Base-by-base conservation (phyloP, 2,888 invertebrate species). In the Drosophila mimica region DNA sequence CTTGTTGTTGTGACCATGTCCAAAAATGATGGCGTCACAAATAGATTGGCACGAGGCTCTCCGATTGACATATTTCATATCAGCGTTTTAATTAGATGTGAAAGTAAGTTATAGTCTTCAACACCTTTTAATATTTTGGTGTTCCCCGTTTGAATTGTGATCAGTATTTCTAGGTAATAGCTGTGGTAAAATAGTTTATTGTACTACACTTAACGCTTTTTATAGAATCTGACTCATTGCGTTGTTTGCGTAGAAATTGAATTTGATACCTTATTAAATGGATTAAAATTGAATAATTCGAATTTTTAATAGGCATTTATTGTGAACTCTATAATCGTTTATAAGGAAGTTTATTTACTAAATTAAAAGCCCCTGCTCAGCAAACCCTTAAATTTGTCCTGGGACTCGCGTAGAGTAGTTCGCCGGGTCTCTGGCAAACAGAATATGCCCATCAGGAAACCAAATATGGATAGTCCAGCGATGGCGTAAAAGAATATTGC, bases 391-490 rank as follows among this genome's bases (percentile, higher is more conserved):
- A 92, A 91, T 43, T 83, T 84, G 0, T 61, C 56, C 28, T 89
- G 81, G 6, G 92, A 80, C 34, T 91, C 83, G 0, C 83, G 78
- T 6, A 92, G 64, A 0, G 87, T 84, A 0, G 67, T 76, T 13
- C 59, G n/a, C 63, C 84, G 84, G 0, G 92, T 92, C 70, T 92
- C 92, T 5, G 92, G 92, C 63, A 92, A 66, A 4, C 66, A 57
- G 11, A 75, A 51, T 13, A 87, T 59, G 5, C 83, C 88, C 0
- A 85, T 1, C 0, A 83, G 0, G 4, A 72, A 78, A 11, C 84
- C 92, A 0, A 75, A 0, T 0, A 89, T 0, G 5, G 71, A 89
- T 3, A 91, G 28, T 13, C 17, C 70, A 3, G 81, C 92, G 28
- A 89, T 8, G 7, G 72, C 9, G 33, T 75, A 80, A 49, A 89